Conservation (phyloP, 2,888 invertebrate genomes). For the Pseudeuparius sepicola region DNA sequence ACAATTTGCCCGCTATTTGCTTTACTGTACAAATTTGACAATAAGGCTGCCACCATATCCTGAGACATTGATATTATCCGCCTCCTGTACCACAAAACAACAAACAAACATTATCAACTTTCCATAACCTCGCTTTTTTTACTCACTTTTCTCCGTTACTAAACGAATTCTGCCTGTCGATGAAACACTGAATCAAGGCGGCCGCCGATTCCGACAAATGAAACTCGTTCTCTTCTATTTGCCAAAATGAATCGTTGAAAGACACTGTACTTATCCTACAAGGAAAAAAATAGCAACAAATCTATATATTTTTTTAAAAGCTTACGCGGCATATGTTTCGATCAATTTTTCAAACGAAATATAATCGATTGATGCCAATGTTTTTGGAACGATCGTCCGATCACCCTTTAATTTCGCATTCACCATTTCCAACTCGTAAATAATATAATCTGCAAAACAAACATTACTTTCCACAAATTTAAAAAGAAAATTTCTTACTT, state of each 20-base stretch:
- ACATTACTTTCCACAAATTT: conserved; percentile 8
- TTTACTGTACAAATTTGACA: conserved; percentile 67
- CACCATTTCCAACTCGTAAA: conserved; percentile 67
- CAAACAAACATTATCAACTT: too few species aligned
- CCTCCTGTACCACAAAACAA: too few species aligned
- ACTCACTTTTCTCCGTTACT: conserved; percentile 41
- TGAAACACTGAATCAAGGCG: conserved; percentile 59
- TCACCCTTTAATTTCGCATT: conserved; percentile 63
- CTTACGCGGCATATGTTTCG: conserved; percentile 72
- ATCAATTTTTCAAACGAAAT: conserved; percentile 68
- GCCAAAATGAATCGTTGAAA: conserved; percentile 73
- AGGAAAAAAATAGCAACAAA: conserved; percentile 18
- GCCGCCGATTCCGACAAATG: conserved; percentile 73
- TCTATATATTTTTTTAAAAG: conserved; percentile 20
- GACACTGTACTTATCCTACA: conserved; percentile 58
- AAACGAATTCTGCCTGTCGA: conserved; percentile 51
- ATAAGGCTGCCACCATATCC: conserved; percentile 63
- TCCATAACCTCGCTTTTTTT: too few species aligned
- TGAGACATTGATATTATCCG: conserved; percentile 59
- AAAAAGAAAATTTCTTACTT: conserved; percentile 44
- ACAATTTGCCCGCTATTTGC: conserved; percentile 56
- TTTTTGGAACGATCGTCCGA: conserved; percentile 65
- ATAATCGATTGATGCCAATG: conserved; percentile 66
- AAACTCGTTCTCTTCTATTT: conserved; percentile 72
- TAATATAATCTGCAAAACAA: conserved; percentile 56